Evolutionary conservation across 1,140 invertebrate species (phyloP).

Genomic region (Cepaea nemoralis): DNA sequence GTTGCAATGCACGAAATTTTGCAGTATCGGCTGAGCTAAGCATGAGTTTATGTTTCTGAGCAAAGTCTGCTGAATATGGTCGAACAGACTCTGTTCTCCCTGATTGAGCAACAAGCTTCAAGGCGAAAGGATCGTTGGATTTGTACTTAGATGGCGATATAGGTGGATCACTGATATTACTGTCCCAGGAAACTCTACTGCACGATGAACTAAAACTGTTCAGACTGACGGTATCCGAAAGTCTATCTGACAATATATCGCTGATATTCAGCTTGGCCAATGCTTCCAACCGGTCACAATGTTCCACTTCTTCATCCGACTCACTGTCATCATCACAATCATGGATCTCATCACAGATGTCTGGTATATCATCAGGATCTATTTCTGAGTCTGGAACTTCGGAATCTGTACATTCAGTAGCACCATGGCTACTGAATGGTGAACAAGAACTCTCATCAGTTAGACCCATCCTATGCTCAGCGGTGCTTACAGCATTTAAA

Average conservation of each 20-base stretch:
- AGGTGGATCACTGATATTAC: constrained; percentile 68
- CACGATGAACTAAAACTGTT: constrained; percentile 69
- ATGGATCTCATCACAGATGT: constrained; percentile 59
- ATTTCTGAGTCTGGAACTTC: constrained; percentile 59
- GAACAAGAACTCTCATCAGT: constrained; percentile 36
- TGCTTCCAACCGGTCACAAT: constrained; percentile 54
- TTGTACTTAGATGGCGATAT: constrained; percentile 59
- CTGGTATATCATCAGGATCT: constrained; percentile 69
- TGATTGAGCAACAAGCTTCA: constrained; percentile 63
- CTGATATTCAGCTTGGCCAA: constrained; percentile 62
- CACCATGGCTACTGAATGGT: not conserved
- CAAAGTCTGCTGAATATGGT: constrained; percentile 49
- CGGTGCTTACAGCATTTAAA: not conserved
- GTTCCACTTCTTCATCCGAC: not conserved
- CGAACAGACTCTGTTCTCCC: constrained; percentile 62
- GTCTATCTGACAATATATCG: constrained; percentile 49
- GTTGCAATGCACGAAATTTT: constrained; percentile 1
- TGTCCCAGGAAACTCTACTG: constrained; percentile 71
- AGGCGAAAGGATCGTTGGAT: constrained; percentile 65
- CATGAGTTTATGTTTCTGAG: constrained; percentile 26
- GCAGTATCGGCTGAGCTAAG: not conserved
- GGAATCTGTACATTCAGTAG: constrained; percentile 22
- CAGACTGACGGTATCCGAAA: constrained; percentile 62
- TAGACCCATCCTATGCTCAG: not conserved
- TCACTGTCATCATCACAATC: constrained; percentile 48